phyloP scores from a whole-genome alignment of 2,888 invertebrate genomes.

The Eumacrocentrus americanus region DNA sequence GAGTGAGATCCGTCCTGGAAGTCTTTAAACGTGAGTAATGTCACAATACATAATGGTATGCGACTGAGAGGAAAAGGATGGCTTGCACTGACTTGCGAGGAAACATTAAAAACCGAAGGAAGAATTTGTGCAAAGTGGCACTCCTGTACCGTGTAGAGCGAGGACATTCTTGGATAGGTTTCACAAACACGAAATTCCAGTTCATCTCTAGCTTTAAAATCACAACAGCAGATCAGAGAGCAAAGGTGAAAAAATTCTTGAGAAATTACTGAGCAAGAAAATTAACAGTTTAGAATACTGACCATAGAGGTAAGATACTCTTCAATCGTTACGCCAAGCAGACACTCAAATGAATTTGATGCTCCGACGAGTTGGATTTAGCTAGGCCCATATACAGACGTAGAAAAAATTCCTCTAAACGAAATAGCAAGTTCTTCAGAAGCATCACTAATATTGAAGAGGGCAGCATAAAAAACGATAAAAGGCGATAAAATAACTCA shows the following conservation, averaged over 20 bases:
- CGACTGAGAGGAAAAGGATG: slow-evolving; percentile 65
- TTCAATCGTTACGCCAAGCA: slow-evolving; percentile 92
- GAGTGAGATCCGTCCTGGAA: slow-evolving; percentile 91
- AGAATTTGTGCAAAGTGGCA: slow-evolving; percentile 96
- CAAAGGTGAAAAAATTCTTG: slow-evolving; percentile 81
- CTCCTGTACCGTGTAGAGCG: slow-evolving; percentile 91
- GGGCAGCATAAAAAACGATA: slow-evolving; percentile 91
- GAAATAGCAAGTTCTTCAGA: slow-evolving; percentile 78
- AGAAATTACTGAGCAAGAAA: slow-evolving; percentile 91
- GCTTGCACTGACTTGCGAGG: slow-evolving; percentile 82
- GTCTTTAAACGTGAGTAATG: slow-evolving; percentile 94
- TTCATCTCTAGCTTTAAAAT: slow-evolving; percentile 77
- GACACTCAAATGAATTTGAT: slow-evolving; percentile 97
- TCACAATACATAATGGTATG: slow-evolving; percentile 96
- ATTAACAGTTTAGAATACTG: slow-evolving; percentile 95
- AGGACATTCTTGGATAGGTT: slow-evolving; percentile 98
- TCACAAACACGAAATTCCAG: slow-evolving; percentile 91
- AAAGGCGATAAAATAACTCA: slow-evolving; percentile 91
- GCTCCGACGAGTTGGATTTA: slow-evolving; percentile 82
- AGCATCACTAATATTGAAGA: slow-evolving; percentile 90
- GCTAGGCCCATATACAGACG: slow-evolving; percentile 72
- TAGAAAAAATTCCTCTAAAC: slow-evolving; percentile 75
- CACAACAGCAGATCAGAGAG: slow-evolving; percentile 64
- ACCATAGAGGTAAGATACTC: slow-evolving; percentile 94
- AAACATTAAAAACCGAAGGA: slow-evolving; percentile 99